These are phyloP conservation scores for Celastrina argiolus DNA, from an alignment of 2,888 invertebrate genomes.

Conservation along the genomic window DNA sequence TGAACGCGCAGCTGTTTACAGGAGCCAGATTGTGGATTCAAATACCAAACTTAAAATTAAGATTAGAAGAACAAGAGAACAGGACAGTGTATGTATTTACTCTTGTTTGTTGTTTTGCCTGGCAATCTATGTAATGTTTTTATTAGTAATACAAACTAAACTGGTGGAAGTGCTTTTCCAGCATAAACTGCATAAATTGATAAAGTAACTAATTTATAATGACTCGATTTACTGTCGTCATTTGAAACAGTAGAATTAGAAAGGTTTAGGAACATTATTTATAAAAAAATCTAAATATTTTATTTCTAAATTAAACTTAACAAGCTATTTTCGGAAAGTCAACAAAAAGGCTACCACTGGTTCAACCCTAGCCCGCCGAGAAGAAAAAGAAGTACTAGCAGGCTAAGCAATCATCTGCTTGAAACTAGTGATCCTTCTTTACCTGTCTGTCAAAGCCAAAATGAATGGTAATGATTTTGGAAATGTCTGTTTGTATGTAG, in stretches of 20 bases:
- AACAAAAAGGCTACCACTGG: too few species aligned
- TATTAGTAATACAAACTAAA: not conserved
- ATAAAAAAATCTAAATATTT: too few species aligned
- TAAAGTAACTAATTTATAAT: not conserved
- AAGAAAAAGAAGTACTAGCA: too few species aligned
- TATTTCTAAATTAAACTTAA: too few species aligned
- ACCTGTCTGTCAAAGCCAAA: too few species aligned
- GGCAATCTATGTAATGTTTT: not conserved
- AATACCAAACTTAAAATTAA: conserved; percentile 82
- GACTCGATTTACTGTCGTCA: not conserved
- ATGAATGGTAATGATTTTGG: too few species aligned
- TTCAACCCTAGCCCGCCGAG: too few species aligned
- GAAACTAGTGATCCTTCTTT: too few species aligned
- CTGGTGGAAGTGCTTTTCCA: not conserved
- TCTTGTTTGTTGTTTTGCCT: not conserved
- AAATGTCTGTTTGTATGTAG: too few species aligned
- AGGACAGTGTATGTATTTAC: conserved; percentile 57
- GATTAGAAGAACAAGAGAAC: conserved; percentile 80
- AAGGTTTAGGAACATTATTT: not conserved
- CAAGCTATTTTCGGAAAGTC: too few species aligned
- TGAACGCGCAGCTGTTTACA: conserved; percentile 70
- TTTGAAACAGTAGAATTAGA: not conserved
- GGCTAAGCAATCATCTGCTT: too few species aligned
- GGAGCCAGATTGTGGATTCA: conserved; percentile 81
- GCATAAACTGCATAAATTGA: not conserved